Percentiles rank a stretch among this genome's conserved stretches.
Evolutionary conservation across 1,140 invertebrate genomes (phyloP).

Genomic region (Neelides sp.): DNA sequence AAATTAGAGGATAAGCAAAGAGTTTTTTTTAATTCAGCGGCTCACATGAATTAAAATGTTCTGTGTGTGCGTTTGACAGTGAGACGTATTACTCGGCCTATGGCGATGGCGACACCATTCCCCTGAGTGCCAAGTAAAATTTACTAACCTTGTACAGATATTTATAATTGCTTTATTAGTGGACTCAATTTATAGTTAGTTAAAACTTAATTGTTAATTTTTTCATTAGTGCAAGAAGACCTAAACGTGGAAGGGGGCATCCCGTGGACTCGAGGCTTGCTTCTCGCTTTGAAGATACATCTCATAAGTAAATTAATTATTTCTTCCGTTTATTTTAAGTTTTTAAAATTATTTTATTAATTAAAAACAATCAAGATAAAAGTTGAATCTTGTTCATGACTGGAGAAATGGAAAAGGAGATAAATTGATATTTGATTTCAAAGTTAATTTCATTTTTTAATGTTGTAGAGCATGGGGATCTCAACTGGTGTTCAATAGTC

Average conservation of each 20-base stretch:
- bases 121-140: constrained; percentile 27
- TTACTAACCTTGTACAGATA: too few relatives aligned
- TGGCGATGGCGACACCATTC: constrained; percentile 29
- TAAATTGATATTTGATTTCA: not conserved
- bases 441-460: constrained; percentile 10
- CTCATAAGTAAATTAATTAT: constrained; percentile 22
- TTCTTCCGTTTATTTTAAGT: not conserved
- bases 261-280: constrained; percentile 8
- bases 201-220: not conserved
- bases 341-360: not conserved
- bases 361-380: too few relatives aligned
- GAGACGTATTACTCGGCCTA: constrained; percentile 29
- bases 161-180: too few relatives aligned
- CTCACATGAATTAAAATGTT: too few relatives aligned
- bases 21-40: too few relatives aligned
- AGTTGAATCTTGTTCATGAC: too few relatives aligned
- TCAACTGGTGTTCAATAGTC: constrained; percentile 24
- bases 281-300: constrained; percentile 25
- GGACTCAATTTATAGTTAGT: too few relatives aligned
- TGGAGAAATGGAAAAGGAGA: not conserved
- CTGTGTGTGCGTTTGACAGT: constrained; percentile 19
- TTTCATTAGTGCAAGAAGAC: constrained; percentile 4
- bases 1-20: too few relatives aligned
- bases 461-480: constrained; percentile 20
- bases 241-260: constrained; percentile 15